A percentile compares a stretch with the other conserved stretches of the same genome.
These are phyloP conservation scores for Leucoma salicis DNA, from an alignment of 2,888 invertebrate species.

Conservation along the genomic window DNA sequence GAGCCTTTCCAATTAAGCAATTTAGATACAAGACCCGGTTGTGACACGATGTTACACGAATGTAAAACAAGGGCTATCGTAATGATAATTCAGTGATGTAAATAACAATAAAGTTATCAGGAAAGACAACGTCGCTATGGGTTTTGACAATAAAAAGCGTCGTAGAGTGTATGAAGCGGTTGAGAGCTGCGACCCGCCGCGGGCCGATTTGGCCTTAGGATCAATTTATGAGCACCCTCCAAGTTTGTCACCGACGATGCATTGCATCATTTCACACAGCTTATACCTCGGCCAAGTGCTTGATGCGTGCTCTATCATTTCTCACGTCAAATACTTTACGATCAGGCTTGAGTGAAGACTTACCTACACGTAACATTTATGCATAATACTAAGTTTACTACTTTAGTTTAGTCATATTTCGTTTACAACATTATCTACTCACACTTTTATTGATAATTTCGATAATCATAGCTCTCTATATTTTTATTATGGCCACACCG, in stretches of 20 bases:
- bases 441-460: background rate
- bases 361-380: too few relatives aligned
- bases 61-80: slow-evolving; percentile 78
- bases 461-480: background rate
- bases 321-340: background rate
- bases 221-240: slow-evolving; percentile 64
- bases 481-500: slow-evolving; percentile 7
- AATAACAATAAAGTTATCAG: slow-evolving; percentile 81
- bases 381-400: too few relatives aligned
- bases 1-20: slow-evolving; percentile 80
- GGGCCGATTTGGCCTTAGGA: slow-evolving; percentile 50
- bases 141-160: slow-evolving; percentile 79
- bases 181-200: slow-evolving; percentile 49
- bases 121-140: slow-evolving; percentile 66
- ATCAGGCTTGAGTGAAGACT: too few relatives aligned
- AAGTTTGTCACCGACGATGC: slow-evolving; percentile 31
- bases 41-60: slow-evolving; percentile 71
- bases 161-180: slow-evolving; percentile 53
- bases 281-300: slow-evolving; percentile 27
- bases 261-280: slow-evolving; percentile 23
- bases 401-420: too few relatives aligned
- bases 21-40: slow-evolving; percentile 72
- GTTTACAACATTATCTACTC: background rate
- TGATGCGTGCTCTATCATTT: slow-evolving; percentile 3
- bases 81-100: slow-evolving; percentile 77